Base-by-base conservation (phyloP, 2,113 vertebrate species). In the Irena cyanogastra region DNA sequence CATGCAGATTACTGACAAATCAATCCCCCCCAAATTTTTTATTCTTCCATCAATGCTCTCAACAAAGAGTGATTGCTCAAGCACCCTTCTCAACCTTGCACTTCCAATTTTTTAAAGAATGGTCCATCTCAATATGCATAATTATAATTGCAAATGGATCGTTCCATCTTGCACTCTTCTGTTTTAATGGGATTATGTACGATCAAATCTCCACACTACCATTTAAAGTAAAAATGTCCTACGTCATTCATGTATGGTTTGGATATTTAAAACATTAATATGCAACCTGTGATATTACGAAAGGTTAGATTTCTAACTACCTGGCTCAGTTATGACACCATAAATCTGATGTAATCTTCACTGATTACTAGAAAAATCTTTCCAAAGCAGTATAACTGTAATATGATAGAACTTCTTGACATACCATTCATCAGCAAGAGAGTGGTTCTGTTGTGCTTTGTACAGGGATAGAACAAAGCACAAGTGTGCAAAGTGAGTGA, bases 11-110 rank as follows among this genome's bases (percentile, higher is more conserved):
- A 95, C 87, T 47, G 75, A 74, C 63, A 87, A 81, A 94, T 89
- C 57, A 17, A 95, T 94, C 33, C 13, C 49, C 5, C 9, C 85
- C 66, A 27, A 60, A 28, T 64, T 82, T 80, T 94, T 94, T 89
- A 90, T 94, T 94, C 87, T 89, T 95, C 80, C 77, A 87, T 94
- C 89, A 87, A 84, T 91, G 93, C 84, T 91, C 86, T 93, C 94
- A 96, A 68, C 74, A 65, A 70, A 94, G 90, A 93, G 33, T 66
- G 77, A 95, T 85, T 79, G 87, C 82, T 90, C 70, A 79, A 87
- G 59, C 1, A 56, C 66, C 90, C 94, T 93, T 94, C 85, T 81
- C 79, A 68, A 89, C 77, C 92, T 87, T 77, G 56, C 56, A 54
- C 66, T 89, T 93, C 37, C 87, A 90, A 47, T 83, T 93, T 91